These are phyloP conservation scores for Halisarca cf. caerulea DNA, from an alignment of 37 sponge, comb jelly and placozoan genomes.

Conservation along the genomic window DNA sequence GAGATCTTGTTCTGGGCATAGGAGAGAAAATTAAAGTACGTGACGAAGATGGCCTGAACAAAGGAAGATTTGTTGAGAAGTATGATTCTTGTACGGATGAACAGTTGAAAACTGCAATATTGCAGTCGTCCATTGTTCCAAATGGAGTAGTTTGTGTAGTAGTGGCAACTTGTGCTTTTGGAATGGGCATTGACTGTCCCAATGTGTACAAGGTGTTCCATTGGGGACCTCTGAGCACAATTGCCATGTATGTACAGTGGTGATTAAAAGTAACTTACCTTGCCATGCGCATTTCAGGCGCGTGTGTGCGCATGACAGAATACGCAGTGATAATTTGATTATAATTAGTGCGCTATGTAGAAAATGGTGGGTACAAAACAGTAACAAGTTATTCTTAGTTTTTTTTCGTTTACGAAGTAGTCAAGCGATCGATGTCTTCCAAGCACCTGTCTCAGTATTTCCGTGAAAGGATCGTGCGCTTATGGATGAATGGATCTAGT, in stretches of 20 bases:
- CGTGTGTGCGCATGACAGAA: too few relatives aligned
- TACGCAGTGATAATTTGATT: too few relatives aligned
- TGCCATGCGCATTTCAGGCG: too few relatives aligned
- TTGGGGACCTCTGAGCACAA: neutral
- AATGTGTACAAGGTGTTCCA: neutral
- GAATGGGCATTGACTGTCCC: conserved; percentile 6
- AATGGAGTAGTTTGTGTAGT: neutral
- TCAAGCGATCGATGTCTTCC: too few relatives aligned
- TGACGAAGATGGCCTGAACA: neutral
- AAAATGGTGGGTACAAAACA: too few relatives aligned
- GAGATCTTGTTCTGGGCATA: neutral
- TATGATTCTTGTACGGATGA: conserved; percentile 4
- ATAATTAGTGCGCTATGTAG: too few relatives aligned
- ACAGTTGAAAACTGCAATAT: neutral
- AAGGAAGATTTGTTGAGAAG: conserved; percentile 6
- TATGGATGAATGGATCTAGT: neutral
- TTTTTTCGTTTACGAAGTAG: neutral
- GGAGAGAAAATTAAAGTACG: neutral
- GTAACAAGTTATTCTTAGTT: too few relatives aligned
- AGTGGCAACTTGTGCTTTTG: conserved; percentile 2
- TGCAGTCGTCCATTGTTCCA: neutral
- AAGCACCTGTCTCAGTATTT: conserved; percentile 30
- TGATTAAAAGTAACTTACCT: too few relatives aligned
- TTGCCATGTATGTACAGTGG: neutral
- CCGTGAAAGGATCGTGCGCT: conserved; percentile 8